Evolutionary conservation across 2,113 vertebrate species (phyloP), one percentile per base, ranked within the genome.

Genomic region (Thamnaconus septentrionalis): DNA sequence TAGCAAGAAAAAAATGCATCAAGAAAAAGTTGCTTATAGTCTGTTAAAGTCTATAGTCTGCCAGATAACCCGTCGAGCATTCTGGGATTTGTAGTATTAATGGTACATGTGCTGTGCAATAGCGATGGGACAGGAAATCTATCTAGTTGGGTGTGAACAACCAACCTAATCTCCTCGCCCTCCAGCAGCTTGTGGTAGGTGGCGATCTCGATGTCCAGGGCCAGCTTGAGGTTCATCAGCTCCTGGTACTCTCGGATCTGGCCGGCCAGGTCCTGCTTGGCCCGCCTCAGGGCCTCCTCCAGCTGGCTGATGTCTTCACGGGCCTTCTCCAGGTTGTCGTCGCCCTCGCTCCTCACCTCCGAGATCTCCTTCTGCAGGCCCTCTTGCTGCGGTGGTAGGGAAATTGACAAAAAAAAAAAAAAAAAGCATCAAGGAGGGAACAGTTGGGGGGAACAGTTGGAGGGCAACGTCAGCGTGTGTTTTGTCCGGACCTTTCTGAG

Each of bases 171-270:
- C 73, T 93, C 91, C 76, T 92, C 91, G 44, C 90, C 92, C 75
- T 92, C 90, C 83, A 93, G 87, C 63, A 93, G 86, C 72, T 93
- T 90, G 39, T 53, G 80, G 82, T 94, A 94, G 51, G 92, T 93
- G 79, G 87, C 88, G 48, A 94, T 93, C 84, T 94, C 92, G 1
- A 94, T 92, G 75, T 94, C 93, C 68, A 93, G 67, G 3, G 90
- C 92, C 87, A 94, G 76, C 62, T 92, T 94, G 73, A 91, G 74
- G 79, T 92, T 91, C 83, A 93, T 88, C 56, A 93, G 89, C 10
- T 89, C 83, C 47, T 92, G 91, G 78, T 93, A 84, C 6, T 93
- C 84, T 0, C 79, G 75, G 46, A 91, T 61, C 69, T 91, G 89
- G 3, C 41, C 18, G 0, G 88, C 85, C 88, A 92, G 66, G 47